These are phyloP conservation scores for Apis mellifera DNA, from an alignment of 1,140 invertebrate genomes.

Conservation along the genomic window Amel_HAv3.1 CM009941.2:11046001-11046500, in stretches of 20 bases:
- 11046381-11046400: neutral
- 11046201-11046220: neutral
- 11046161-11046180: neutral
- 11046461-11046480: neutral
- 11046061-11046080: slow-evolving; percentile 54
- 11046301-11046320: neutral
- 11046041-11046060: slow-evolving; percentile 55
- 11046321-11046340: neutral
- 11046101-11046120: slow-evolving; percentile 44
- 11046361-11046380: neutral
- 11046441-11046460: neutral
- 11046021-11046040: slow-evolving; percentile 27
- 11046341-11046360: neutral
- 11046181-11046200: neutral
- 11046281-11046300: neutral
- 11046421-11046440: neutral
- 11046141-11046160: slow-evolving; percentile 30
- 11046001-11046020: slow-evolving; percentile 9
- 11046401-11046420: too few species aligned
- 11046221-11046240: neutral
- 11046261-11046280: neutral
- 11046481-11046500: neutral
- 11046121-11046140: slow-evolving; percentile 41
- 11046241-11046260: neutral
- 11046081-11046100: slow-evolving; percentile 45